These are phyloP conservation scores for Colletes latitarsis DNA, from an alignment of 1,140 invertebrate species.

Conservation along the genomic window DNA sequence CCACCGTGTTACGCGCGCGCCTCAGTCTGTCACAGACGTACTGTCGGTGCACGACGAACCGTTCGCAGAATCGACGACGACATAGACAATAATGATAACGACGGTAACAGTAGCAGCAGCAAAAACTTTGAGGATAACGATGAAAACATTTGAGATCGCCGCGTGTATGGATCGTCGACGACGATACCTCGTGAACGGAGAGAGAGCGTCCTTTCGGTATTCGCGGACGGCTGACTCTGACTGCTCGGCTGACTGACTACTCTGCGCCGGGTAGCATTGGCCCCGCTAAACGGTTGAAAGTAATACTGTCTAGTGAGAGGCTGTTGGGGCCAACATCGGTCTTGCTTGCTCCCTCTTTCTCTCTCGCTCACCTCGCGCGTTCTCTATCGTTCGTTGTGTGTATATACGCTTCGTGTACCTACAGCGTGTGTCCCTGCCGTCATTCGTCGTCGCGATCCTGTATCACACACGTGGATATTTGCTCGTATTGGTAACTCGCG, in stretches of 20 bases:
- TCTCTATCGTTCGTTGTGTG: conserved; percentile 20
- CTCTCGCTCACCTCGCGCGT: conserved; percentile 23
- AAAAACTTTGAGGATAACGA: background rate
- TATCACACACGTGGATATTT: conserved; percentile 7
- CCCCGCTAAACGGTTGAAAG: conserved; percentile 75
- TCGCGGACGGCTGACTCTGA: conserved; percentile 56
- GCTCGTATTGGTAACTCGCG: conserved; percentile 2
- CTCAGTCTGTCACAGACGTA: conserved; percentile 54
- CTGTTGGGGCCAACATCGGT: conserved; percentile 68
- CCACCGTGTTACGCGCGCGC: conserved; percentile 35
- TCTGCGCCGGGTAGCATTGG: conserved; percentile 65
- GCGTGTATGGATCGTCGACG: conserved; percentile 24
- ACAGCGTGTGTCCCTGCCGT: conserved; percentile 60
- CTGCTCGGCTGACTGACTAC: conserved; percentile 62
- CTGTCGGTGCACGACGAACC: conserved; percentile 5
- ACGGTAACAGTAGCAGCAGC: background rate
- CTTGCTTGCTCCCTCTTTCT: conserved; percentile 48
- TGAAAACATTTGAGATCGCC: conserved; percentile 32
- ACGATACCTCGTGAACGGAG: conserved; percentile 21
- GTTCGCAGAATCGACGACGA: conserved; percentile 1
- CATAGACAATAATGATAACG: background rate
- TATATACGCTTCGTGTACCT: conserved; percentile 24
- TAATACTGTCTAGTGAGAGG: conserved; percentile 78
- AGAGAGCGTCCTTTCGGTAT: conserved; percentile 50
- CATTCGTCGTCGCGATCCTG: conserved; percentile 62